Evolutionary conservation across 2,888 invertebrate genomes (phyloP).

Genomic region (Lottia scabra): DNA sequence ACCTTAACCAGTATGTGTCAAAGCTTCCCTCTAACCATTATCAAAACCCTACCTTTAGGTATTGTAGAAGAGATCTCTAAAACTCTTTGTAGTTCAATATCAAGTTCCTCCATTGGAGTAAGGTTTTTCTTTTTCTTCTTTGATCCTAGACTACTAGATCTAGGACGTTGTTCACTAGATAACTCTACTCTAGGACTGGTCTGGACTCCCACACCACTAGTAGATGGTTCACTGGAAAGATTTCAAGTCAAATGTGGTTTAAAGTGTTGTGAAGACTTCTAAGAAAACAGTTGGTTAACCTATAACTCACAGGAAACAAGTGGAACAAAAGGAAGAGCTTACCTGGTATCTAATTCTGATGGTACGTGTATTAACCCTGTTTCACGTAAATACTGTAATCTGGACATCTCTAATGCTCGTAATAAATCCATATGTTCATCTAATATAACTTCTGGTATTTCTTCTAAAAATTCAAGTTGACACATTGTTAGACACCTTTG

Average conservation of each 20-base stretch:
- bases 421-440: constrained; percentile 75
- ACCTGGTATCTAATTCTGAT: constrained; percentile 13
- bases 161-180: constrained; percentile 10
- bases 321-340: background rate
- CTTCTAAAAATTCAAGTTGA: constrained; percentile 29
- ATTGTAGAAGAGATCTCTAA: constrained; percentile 48
- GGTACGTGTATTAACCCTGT: constrained; percentile 65
- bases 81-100: constrained; percentile 52
- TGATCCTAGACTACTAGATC: constrained; percentile 32
- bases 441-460: constrained; percentile 52
- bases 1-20: no score
- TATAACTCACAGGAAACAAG: no score
- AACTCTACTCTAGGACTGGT: background rate
- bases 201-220: constrained; percentile 2
- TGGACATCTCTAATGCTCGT: constrained; percentile 78
- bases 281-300: no score
- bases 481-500: background rate
- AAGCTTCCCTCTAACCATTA: background rate
- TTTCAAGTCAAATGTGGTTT: background rate
- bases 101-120: constrained; percentile 51
- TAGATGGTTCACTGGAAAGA: constrained; percentile 6
- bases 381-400: constrained; percentile 78
- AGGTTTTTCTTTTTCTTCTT: constrained; percentile 23
- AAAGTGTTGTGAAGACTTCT: no score
- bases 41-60: constrained; percentile 29